Base-by-base conservation (phyloP, 2,113 vertebrate genomes). In the Scortum barcoo region DNA sequence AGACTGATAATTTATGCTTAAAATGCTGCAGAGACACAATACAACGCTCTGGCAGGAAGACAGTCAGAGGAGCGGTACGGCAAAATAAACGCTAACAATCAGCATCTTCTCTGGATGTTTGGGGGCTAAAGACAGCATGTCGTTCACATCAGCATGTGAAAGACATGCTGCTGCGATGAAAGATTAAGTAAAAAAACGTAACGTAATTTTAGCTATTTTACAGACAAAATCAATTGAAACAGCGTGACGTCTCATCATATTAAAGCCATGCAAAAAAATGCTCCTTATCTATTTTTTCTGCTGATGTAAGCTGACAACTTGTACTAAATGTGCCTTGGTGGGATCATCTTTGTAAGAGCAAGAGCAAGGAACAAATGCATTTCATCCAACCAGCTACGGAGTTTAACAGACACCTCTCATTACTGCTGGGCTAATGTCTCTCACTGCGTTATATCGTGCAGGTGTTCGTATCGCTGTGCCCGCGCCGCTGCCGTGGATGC, bases 1-100 rank as follows among this genome's bases (percentile, higher is more conserved):
- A 61, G 24, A 40, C 38, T 69, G 68, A 81, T 53, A 54, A 73
- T 78, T 58, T 75, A 63, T 61, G 58, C 28, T 51, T 33, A 26
- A 80, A 84, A 75, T 66, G 58, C 62, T 69, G 50, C 77, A 16
- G 67, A 63, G 50, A 58, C 53, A 16, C 26, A 56, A 61, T 28
- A 36, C 57, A 68, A 77, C 46, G 40, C 51, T 70, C 16, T 12
- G 16, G 63, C n/a, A 33, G 22, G 76, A 51, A 36, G 38, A 44
- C 51, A 38, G 61, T 70, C 48, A n/a, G 13, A 69, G 40, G 58
- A 36, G 40, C 36, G 20, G 48, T 74, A 36, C 53, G 33, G 72
- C 24, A n/a, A 30, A 19, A 22, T 1, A 66, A 77, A 38, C 5
- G 2, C 28, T 44, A 61, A 44, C 20, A 73, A 83, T 67, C 38